phyloP scores from a whole-genome alignment of 2,888 invertebrate species.

The Cacoxenus indagator region DNA sequence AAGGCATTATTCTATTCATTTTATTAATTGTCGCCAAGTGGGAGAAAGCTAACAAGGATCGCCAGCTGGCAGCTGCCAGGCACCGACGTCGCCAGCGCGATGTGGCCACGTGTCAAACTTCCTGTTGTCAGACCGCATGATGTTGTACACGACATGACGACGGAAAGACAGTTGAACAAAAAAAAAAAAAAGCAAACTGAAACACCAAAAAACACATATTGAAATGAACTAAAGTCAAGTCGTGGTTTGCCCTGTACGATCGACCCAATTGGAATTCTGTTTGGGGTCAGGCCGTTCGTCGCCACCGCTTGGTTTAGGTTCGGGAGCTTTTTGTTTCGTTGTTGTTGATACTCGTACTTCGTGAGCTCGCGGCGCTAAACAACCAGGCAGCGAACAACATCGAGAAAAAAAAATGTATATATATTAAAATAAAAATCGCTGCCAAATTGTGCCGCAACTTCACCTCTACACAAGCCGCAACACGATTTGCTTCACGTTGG shows the following conservation, averaged over 20 bases:
- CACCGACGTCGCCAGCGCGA: too few relatives aligned
- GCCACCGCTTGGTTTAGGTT: slow-evolving; percentile 24
- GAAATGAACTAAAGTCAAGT: neutral
- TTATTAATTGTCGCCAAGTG: slow-evolving; percentile 7
- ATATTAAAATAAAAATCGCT: too few relatives aligned
- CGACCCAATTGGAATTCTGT: slow-evolving; percentile 5
- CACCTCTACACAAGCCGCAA: neutral
- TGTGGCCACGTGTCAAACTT: slow-evolving; percentile 18
- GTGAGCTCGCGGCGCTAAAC: slow-evolving; percentile 43
- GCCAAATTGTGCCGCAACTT: neutral
- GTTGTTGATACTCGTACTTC: slow-evolving; percentile 49
- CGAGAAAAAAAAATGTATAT: too few relatives aligned
- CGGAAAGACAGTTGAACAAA: slow-evolving; percentile 29
- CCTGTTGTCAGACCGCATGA: slow-evolving; percentile 24
- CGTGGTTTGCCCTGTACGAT: neutral
- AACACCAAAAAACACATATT: neutral
- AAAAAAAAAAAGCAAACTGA: neutral
- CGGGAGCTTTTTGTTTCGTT: slow-evolving; percentile 46
- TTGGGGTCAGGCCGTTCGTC: neutral
- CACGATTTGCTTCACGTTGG: neutral
- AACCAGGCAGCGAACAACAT: too few relatives aligned
- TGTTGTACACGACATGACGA: slow-evolving; percentile 55
- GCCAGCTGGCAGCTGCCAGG: slow-evolving; percentile 7
- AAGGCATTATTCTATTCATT: slow-evolving; percentile 4
- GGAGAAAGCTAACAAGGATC: neutral